These are phyloP conservation scores for Ceyx melanurus DNA, from an alignment of 2,113 vertebrate species.

Conservation along the genomic window DNA sequence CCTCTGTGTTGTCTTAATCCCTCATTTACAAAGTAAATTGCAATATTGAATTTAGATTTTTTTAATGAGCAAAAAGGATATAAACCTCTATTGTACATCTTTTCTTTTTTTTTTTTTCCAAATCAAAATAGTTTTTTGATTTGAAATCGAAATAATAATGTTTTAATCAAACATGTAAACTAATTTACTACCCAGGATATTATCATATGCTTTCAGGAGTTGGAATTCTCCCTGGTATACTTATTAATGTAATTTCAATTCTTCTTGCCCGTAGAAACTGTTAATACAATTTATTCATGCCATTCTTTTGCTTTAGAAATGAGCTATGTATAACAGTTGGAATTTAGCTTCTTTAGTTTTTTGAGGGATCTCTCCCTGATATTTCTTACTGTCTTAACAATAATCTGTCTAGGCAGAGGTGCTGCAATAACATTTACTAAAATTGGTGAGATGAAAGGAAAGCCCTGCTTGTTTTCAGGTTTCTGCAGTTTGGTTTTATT, in stretches of 20 bases:
- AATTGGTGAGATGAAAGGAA: neutral
- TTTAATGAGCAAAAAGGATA: neutral
- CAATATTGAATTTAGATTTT: neutral
- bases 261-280: neutral
- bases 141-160: neutral
- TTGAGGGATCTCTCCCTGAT: neutral
- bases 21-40: neutral
- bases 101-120: neutral
- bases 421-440: neutral
- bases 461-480: neutral
- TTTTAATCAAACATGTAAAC: neutral
- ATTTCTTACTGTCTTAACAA: neutral
- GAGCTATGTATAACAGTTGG: neutral
- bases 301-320: neutral
- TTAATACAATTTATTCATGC: neutral
- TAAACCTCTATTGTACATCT: neutral
- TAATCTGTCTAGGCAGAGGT: neutral
- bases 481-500: neutral
- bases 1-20: neutral
- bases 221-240: neutral
- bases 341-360: neutral
- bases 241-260: neutral
- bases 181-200: neutral
- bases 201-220: neutral
- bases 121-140: no score